A percentile compares a stretch with the other conserved stretches of the same genome.
Evolutionary conservation across 2,888 invertebrate species (phyloP).

Genomic region (Mesodorylaimus sp.): DNA sequence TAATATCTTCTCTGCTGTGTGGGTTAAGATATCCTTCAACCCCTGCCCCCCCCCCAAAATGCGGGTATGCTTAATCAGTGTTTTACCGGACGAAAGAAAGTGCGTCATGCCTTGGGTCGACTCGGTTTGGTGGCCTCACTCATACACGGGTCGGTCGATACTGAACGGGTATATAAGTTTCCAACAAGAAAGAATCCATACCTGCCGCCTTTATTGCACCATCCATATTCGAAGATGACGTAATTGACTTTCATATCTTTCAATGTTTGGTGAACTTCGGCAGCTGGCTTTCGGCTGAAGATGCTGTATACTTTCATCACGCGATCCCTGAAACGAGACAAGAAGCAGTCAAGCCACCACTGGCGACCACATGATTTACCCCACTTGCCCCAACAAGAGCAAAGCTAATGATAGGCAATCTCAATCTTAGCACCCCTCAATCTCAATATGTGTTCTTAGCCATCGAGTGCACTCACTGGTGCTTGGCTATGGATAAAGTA

Average conservation of each 20-base stretch:
- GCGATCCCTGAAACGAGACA: slow-evolving; percentile 45
- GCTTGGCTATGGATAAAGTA: no score
- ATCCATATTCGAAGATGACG: slow-evolving; percentile 50
- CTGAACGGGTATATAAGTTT: neutral
- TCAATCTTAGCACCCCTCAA: neutral
- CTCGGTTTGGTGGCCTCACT: no score
- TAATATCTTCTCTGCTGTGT: no score
- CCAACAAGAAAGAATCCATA: slow-evolving; percentile 7
- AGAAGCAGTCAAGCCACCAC: neutral
- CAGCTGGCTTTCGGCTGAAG: slow-evolving; percentile 53
- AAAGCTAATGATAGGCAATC: neutral
- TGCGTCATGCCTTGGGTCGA: no score
- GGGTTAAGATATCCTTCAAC: no score
- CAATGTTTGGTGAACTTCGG: slow-evolving; percentile 50
- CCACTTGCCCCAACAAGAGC: neutral
- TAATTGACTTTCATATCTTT: slow-evolving; percentile 50
- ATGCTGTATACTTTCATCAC: slow-evolving; percentile 58
- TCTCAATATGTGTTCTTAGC: no score
- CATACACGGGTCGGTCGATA: no score
- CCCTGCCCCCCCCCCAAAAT: no score
- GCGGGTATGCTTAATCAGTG: no score
- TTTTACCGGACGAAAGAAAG: no score
- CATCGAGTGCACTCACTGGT: no score
- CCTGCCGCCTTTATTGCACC: slow-evolving; percentile 34
- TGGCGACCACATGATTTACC: slow-evolving; percentile 1